A percentile compares a stretch with the other conserved stretches of the same genome.
These are phyloP conservation scores for Melolontha melolontha DNA, from an alignment of 2,888 invertebrate genomes.

Conservation along the genomic window DNA sequence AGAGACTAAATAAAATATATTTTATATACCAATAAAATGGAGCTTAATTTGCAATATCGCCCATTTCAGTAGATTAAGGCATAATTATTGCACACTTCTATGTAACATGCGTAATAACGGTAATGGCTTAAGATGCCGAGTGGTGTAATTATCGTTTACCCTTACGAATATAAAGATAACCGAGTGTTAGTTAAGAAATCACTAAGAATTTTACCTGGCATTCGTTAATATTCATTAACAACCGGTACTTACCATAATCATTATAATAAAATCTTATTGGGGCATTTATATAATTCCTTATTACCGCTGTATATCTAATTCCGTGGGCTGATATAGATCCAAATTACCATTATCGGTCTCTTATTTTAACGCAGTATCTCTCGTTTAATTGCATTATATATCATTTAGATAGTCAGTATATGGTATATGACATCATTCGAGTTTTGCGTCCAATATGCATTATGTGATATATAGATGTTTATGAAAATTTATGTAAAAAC, in stretches of 20 bases:
- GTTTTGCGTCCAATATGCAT: no score
- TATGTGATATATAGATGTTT: no score
- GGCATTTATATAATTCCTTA: constrained; percentile 44
- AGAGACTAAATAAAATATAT: no score
- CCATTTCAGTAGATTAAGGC: constrained; percentile 4
- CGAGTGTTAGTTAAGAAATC: constrained; percentile 34
- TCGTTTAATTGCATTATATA: background rate
- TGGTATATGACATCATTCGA: no score
- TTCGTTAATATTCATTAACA: constrained; percentile 42
- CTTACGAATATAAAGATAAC: constrained; percentile 33
- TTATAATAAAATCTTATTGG: constrained; percentile 47
- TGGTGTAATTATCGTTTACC: constrained; percentile 38
- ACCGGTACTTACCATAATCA: constrained; percentile 43
- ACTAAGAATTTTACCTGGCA: constrained; percentile 10
- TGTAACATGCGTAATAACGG: constrained; percentile 19
- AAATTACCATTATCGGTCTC: constrained; percentile 43
- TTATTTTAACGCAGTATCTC: constrained; percentile 19
- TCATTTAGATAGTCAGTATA: background rate
- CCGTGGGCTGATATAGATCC: constrained; percentile 33
- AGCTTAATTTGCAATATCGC: no score
- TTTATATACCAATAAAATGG: no score
- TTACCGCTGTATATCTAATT: constrained; percentile 25
- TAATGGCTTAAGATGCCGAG: constrained; percentile 22
- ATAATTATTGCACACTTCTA: constrained; percentile 11
- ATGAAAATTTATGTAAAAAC: no score